Evolutionary conservation across 2,888 invertebrate species (phyloP).

Genomic region (Cerastis rubricosa): DNA sequence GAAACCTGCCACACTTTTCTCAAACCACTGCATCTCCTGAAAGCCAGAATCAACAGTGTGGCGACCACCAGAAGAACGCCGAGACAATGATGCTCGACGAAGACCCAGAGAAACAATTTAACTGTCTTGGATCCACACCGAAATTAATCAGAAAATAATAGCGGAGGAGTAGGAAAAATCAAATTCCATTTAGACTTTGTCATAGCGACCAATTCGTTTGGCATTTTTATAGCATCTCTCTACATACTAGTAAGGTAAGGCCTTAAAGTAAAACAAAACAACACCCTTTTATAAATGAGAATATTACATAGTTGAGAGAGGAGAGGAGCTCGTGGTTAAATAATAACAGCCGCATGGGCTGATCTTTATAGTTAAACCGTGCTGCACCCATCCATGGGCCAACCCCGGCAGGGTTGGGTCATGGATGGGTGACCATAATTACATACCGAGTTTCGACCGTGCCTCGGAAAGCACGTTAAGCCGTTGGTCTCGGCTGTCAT

Average conservation of each 20-base stretch:
- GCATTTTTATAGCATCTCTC: not conserved
- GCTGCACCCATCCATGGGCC: no score
- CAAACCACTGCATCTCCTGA: not conserved
- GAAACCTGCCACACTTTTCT: not conserved
- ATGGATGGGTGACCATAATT: no score
- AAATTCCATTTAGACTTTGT: no score
- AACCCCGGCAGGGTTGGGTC: no score
- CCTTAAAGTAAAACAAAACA: not conserved
- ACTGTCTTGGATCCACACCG: not conserved
- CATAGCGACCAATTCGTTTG: not conserved
- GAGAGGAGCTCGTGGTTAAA: no score
- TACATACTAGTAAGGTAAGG: not conserved
- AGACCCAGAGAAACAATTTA: not conserved
- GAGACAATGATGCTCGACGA: not conserved
- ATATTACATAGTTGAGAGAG: not conserved
- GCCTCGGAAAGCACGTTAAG: no score
- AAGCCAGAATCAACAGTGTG: not conserved
- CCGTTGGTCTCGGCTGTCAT: no score
- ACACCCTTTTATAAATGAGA: not conserved
- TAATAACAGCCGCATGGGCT: no score
- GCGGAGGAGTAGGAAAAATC: no score
- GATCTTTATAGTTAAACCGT: no score
- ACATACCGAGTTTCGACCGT: no score
- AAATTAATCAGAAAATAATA: no score
- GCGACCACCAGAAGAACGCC: not conserved